Evolutionary conservation across 2,888 invertebrate genomes (phyloP).

Genomic region (Mesoligia furuncula): DNA sequence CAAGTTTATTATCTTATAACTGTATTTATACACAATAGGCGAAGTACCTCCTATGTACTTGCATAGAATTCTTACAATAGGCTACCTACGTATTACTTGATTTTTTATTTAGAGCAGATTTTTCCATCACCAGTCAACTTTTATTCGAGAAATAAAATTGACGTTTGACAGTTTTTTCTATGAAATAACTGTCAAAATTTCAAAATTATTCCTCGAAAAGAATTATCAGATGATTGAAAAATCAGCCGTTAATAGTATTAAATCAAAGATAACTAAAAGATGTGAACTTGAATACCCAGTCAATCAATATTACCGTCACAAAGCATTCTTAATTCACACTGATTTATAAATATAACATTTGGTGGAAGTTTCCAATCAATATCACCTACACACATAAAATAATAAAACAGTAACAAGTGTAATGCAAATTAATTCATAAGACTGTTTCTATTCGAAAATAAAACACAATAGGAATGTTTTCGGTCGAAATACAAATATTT

Average conservation of each 20-base stretch:
- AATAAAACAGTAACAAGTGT: slow-evolving; percentile 39
- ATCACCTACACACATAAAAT: slow-evolving; percentile 12
- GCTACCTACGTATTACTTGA: slow-evolving; percentile 10
- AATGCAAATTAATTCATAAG: slow-evolving; percentile 47
- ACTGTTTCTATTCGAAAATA: slow-evolving; percentile 45
- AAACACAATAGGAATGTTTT: slow-evolving; percentile 66
- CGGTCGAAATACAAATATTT: slow-evolving; percentile 55
- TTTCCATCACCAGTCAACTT: too few species aligned
- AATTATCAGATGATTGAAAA: too few species aligned
- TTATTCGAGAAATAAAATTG: too few species aligned
- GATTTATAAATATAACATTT: slow-evolving; percentile 47
- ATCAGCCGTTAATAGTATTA: slow-evolving; percentile 19
- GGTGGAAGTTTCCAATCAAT: slow-evolving; percentile 26
- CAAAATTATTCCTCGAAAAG: too few species aligned
- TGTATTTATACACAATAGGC: slow-evolving; percentile 12
- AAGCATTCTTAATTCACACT: slow-evolving; percentile 19
- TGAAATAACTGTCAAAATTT: too few species aligned
- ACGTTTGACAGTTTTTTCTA: too few species aligned
- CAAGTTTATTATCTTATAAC: background rate
- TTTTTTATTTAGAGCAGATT: background rate
- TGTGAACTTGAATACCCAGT: slow-evolving; percentile 37
- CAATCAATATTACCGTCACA: slow-evolving; percentile 16
- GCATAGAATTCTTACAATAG: slow-evolving; percentile 20
- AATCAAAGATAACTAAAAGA: slow-evolving; percentile 28
- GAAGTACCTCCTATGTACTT: slow-evolving; percentile 13